phyloP scores from a whole-genome alignment of 2,888 invertebrate genomes.

The Nesidiocoris tenuis region DNA sequence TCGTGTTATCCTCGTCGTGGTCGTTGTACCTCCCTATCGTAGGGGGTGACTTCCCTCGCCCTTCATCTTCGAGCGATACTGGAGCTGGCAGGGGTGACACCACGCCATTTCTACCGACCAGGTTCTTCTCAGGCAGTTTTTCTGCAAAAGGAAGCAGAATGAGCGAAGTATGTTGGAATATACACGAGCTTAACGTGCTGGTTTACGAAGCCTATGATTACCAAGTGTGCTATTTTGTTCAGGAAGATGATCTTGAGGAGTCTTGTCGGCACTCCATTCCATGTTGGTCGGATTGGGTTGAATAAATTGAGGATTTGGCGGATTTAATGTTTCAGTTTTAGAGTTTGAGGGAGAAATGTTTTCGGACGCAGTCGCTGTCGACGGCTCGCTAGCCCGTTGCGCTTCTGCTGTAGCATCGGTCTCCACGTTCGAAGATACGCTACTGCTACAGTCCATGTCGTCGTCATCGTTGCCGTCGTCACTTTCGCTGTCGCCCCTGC shows the following conservation, averaged over 20 bases:
- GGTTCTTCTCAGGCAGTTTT: slow-evolving; percentile 66
- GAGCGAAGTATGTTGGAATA: too few species aligned
- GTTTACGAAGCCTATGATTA: too few species aligned
- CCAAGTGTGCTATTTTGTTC: too few species aligned
- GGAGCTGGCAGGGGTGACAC: slow-evolving; percentile 32
- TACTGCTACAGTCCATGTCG: slow-evolving; percentile 25
- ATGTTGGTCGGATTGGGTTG: not conserved
- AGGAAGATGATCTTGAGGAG: too few species aligned
- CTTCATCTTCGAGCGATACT: slow-evolving; percentile 33
- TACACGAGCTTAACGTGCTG: too few species aligned
- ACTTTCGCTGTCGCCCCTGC: slow-evolving; percentile 54
- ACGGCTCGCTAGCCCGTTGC: not conserved
- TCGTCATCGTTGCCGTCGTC: slow-evolving; percentile 53
- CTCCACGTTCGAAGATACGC: slow-evolving; percentile 17
- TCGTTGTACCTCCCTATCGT: slow-evolving; percentile 66
- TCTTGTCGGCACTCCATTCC: not conserved
- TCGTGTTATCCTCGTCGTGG: slow-evolving; percentile 60
- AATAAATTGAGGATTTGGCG: not conserved
- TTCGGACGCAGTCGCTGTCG: slow-evolving; percentile 9
- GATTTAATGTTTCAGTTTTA: not conserved
- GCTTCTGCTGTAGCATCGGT: slow-evolving; percentile 30
- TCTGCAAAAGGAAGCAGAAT: slow-evolving; percentile 58
- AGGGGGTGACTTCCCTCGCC: slow-evolving; percentile 25
- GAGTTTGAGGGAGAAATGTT: not conserved
- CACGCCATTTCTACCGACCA: slow-evolving; percentile 5